Percentiles rank a stretch among this genome's conserved stretches.
phyloP scores from a whole-genome alignment of 1,140 invertebrate genomes.

The honey bee (Apis mellifera) region DNA sequence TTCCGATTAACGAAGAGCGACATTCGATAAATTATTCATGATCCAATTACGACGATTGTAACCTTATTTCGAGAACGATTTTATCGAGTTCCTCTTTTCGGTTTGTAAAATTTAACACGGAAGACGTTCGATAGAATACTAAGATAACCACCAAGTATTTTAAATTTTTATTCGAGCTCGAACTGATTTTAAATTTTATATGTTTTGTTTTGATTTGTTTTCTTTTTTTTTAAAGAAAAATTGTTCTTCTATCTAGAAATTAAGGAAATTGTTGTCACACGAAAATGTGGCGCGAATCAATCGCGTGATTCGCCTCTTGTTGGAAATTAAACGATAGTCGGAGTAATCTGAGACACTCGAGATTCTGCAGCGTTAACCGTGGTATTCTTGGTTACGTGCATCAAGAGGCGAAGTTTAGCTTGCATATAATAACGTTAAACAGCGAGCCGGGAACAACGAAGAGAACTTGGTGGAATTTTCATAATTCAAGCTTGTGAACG shows the following conservation, averaged over 20 bases:
- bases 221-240: no score
- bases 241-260: no score
- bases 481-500: background rate
- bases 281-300: constrained; percentile 25
- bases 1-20: constrained; percentile 17
- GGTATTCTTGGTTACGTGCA: constrained; percentile 20
- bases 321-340: constrained; percentile 39
- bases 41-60: constrained; percentile 19
- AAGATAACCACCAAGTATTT: background rate
- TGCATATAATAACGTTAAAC: constrained; percentile 38
- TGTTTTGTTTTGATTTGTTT: no score
- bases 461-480: constrained; percentile 6
- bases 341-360: constrained; percentile 40
- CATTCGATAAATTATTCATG: constrained; percentile 37
- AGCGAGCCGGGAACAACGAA: background rate
- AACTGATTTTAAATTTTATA: no score
- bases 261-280: background rate
- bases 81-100: no score
- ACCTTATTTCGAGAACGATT: background rate
- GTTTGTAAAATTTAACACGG: background rate
- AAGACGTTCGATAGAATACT: background rate
- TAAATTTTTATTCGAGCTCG: background rate
- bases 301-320: constrained; percentile 35
- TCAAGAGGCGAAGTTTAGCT: constrained; percentile 30
- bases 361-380: constrained; percentile 28